Conservation (phyloP, 2,888 invertebrate genomes). For the Operophtera brumata region DNA sequence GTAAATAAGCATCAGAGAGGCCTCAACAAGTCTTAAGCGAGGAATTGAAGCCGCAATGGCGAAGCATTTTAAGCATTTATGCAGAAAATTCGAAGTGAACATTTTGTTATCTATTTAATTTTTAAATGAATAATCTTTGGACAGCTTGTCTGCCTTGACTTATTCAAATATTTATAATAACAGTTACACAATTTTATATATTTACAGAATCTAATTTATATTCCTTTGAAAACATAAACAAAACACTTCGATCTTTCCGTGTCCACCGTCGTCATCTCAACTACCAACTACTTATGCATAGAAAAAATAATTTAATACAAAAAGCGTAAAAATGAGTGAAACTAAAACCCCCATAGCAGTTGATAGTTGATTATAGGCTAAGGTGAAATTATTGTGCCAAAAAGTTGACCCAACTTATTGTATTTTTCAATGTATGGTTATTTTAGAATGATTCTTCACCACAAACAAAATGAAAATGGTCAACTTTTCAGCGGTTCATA, state of each 20-base stretch:
- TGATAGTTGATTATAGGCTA: constrained; percentile 75
- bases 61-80: constrained; percentile 71
- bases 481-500: constrained; percentile 65
- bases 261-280: constrained; percentile 73
- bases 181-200: neutral
- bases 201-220: neutral
- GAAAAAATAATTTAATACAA: constrained; percentile 52
- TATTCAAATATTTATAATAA: neutral
- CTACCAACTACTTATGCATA: constrained; percentile 72
- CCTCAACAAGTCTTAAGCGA: constrained; percentile 75
- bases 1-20: constrained; percentile 75
- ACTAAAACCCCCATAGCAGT: constrained; percentile 71
- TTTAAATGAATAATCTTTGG: neutral
- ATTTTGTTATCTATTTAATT: neutral
- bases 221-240: constrained; percentile 20
- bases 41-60: constrained; percentile 75
- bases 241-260: constrained; percentile 64
- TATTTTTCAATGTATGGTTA: neutral
- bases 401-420: constrained; percentile 48
- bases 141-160: neutral
- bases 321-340: constrained; percentile 59
- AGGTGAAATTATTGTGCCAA: constrained; percentile 62
- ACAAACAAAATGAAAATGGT: constrained; percentile 29
- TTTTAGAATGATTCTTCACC: neutral
- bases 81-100: constrained; percentile 65